These are phyloP conservation scores for Mionectes macconnelli DNA, from an alignment of 2,113 vertebrate genomes.

Conservation along the genomic window DNA sequence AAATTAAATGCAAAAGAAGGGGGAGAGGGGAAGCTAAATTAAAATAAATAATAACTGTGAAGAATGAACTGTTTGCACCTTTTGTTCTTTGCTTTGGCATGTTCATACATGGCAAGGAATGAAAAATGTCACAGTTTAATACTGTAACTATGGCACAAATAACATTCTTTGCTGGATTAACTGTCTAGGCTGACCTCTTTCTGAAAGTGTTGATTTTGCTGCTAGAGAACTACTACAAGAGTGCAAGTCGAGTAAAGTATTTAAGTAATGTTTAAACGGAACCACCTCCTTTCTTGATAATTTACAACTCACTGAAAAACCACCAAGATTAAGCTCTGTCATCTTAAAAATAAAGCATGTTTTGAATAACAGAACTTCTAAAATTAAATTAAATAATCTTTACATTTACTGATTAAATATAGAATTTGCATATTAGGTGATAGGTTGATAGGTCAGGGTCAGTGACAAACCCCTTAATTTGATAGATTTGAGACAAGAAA, in stretches of 20 bases:
- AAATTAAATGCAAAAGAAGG: neutral
- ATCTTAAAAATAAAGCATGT: neutral
- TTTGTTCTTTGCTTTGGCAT: neutral
- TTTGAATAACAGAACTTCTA: neutral
- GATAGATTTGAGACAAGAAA: neutral
- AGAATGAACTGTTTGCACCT: neutral
- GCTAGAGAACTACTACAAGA: neutral
- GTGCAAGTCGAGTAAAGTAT: neutral
- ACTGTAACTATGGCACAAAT: neutral
- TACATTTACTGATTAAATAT: neutral
- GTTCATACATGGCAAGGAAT: neutral
- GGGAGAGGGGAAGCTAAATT: neutral
- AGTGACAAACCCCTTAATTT: neutral
- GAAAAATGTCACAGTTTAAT: neutral
- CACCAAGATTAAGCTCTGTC: neutral
- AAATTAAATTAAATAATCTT: neutral
- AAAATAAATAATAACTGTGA: neutral
- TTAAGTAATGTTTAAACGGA: neutral
- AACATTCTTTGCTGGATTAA: neutral
- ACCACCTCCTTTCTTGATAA: neutral
- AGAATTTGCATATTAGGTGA: neutral
- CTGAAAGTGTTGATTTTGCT: neutral
- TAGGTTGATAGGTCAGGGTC: neutral
- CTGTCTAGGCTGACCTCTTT: neutral
- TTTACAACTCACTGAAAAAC: neutral